These are phyloP conservation scores for Dicyrtomina minuta DNA, from an alignment of 2,888 invertebrate genomes.

Conservation along the genomic window DNA sequence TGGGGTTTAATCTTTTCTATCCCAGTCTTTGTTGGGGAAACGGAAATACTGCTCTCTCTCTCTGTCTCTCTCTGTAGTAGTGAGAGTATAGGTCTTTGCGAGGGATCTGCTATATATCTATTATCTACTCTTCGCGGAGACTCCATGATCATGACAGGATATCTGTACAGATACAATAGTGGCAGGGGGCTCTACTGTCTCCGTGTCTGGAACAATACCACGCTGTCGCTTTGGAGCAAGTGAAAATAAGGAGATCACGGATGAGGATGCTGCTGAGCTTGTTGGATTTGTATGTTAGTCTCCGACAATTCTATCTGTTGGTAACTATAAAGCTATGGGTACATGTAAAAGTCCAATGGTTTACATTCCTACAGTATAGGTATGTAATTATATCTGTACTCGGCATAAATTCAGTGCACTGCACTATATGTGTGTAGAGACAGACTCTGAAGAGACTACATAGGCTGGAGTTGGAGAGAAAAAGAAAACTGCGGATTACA, in stretches of 20 bases:
- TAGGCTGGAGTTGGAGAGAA: too few relatives aligned
- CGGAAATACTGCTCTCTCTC: too few relatives aligned
- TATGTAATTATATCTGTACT: too few relatives aligned
- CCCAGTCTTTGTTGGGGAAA: neutral
- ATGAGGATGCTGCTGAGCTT: constrained; percentile 2
- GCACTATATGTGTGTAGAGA: too few relatives aligned
- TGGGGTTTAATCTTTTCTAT: constrained; percentile 27
- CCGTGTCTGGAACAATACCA: constrained; percentile 1
- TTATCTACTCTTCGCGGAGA: neutral
- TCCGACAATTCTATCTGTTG: neutral
- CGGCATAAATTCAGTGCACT: too few relatives aligned
- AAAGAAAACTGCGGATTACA: constrained; percentile 9
- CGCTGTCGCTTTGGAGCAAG: constrained; percentile 1
- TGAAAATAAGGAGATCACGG: constrained; percentile 6
- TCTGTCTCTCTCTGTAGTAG: neutral
- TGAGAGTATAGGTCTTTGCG: too few relatives aligned
- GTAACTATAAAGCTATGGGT: neutral
- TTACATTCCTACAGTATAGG: too few relatives aligned
- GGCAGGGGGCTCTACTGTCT: constrained; percentile 1
- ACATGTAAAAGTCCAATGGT: too few relatives aligned
- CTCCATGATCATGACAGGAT: neutral
- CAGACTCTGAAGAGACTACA: too few relatives aligned
- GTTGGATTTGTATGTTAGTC: too few relatives aligned
- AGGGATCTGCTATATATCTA: too few relatives aligned
- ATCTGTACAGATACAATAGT: neutral